Conservation (phyloP, 2,113 vertebrate genomes). For the Lepus europaeus region DNA sequence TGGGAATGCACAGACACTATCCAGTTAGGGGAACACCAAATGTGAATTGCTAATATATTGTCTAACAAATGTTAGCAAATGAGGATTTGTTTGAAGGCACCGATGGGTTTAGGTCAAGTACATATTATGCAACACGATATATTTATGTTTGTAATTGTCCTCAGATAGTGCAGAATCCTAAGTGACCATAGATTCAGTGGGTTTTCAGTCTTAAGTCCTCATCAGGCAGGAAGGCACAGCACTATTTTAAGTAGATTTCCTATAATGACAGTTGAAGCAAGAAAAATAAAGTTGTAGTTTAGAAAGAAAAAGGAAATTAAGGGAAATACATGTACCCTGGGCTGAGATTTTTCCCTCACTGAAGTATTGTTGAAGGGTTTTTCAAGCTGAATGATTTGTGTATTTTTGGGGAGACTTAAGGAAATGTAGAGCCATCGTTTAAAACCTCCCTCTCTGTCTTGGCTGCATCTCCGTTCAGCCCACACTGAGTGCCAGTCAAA, state of each 20-base stretch:
- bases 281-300: neutral
- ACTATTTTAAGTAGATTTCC: constrained; percentile 43
- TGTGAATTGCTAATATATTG: neutral
- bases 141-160: constrained; percentile 3
- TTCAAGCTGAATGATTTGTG: neutral
- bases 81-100: neutral
- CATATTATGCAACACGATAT: neutral
- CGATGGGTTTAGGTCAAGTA: neutral
- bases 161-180: neutral
- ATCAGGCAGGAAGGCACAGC: neutral
- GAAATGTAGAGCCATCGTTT: neutral
- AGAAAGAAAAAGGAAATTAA: neutral
- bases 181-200: neutral
- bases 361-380: neutral
- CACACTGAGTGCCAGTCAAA: neutral
- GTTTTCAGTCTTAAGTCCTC: neutral
- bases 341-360: neutral
- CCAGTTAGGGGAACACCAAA: neutral
- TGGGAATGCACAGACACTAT: neutral
- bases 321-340: neutral
- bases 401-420: neutral
- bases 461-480: neutral
- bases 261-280: neutral
- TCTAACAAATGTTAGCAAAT: neutral
- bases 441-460: neutral